Percentiles rank a stretch among this genome's conserved stretches.
phyloP scores from a whole-genome alignment of 2,113 vertebrate genomes.

The Cichladusa arquata region DNA sequence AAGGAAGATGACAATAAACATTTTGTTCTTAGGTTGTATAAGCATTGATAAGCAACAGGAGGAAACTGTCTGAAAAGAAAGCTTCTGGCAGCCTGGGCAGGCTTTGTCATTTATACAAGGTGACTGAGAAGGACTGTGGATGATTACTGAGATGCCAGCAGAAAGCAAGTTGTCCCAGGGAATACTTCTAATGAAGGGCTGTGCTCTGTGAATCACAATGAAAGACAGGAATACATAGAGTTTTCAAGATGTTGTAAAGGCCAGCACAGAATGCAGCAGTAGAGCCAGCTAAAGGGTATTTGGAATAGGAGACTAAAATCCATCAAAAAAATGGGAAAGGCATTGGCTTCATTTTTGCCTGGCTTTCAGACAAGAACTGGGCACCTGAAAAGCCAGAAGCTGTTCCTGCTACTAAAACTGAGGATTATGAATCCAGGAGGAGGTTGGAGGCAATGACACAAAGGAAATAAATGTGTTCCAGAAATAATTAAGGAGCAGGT shows the following conservation, averaged over 20 bases:
- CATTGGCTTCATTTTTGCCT: not conserved
- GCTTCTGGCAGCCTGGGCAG: not conserved
- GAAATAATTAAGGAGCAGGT: not conserved
- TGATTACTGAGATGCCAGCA: not conserved
- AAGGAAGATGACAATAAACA: not conserved
- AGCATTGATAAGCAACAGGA: not conserved
- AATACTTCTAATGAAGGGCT: not conserved
- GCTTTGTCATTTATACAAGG: not conserved
- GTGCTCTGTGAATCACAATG: not conserved
- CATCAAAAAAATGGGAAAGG: not conserved
- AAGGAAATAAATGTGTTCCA: not conserved
- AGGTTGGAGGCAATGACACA: not conserved
- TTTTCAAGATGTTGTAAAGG: not conserved
- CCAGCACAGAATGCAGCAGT: not conserved
- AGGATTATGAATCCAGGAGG: not conserved
- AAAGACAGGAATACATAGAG: not conserved
- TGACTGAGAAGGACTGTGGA: not conserved
- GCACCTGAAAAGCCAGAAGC: not conserved
- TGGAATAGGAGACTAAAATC: not conserved
- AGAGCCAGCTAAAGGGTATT: not conserved
- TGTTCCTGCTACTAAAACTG: not conserved
- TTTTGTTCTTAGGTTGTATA: not conserved
- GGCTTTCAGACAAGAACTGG: not conserved
- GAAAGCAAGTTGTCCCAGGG: not conserved
- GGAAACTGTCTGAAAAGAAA: not conserved